These are phyloP conservation scores for Meiosimyza platycephala DNA, from an alignment of 2,888 invertebrate genomes.

Conservation along the genomic window DNA sequence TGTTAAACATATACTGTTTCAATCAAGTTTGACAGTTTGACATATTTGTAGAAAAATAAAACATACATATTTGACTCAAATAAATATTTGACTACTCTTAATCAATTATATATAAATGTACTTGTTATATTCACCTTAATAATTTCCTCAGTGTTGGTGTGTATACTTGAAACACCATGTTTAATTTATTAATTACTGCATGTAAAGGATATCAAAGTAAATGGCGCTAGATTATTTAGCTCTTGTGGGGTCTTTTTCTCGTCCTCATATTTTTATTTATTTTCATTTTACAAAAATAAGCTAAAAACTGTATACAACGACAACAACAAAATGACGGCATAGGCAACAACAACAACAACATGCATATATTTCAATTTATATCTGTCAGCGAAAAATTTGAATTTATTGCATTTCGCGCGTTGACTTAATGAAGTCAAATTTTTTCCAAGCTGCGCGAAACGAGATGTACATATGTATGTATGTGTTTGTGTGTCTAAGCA, in stretches of 20 bases:
- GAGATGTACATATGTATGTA: background rate
- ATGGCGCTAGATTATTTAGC: background rate
- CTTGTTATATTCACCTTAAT: no score
- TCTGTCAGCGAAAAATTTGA: conserved; percentile 42
- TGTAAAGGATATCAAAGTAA: conserved; percentile 5
- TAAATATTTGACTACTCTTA: no score
- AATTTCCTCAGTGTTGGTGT: no score
- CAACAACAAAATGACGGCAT: background rate
- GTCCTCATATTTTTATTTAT: background rate
- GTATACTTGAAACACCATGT: no score
- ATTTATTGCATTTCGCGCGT: conserved; percentile 40
- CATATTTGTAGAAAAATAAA: no score
- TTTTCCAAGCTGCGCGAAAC: conserved; percentile 25
- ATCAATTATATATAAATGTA: no score
- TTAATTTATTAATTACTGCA: background rate
- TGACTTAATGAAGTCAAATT: conserved; percentile 45
- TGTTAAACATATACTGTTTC: no score
- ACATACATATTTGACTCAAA: no score
- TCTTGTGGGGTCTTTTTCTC: conserved; percentile 1
- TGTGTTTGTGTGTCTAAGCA: no score
- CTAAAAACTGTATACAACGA: conserved; percentile 13
- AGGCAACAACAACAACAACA: conserved; percentile 6
- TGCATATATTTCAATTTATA: conserved; percentile 40
- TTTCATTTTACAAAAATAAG: conserved; percentile 16
- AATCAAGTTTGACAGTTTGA: no score